Evolutionary conservation across 1,140 invertebrate genomes (phyloP).

Genomic region (Cotesia vestalis): DNA sequence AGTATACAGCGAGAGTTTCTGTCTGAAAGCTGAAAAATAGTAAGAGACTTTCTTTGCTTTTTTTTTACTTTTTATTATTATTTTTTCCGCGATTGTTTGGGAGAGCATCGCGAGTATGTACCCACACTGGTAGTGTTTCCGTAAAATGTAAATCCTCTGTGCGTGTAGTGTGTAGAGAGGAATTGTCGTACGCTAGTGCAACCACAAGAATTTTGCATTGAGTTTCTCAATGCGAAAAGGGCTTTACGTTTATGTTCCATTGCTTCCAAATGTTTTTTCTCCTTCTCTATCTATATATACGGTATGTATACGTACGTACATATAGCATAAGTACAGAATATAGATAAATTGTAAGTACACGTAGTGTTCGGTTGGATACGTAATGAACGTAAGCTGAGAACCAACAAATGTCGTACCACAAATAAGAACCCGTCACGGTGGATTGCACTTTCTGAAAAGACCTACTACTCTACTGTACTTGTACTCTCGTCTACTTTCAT

Average conservation of each 20-base stretch:
- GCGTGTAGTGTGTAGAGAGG: not conserved
- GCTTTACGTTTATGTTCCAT: constrained; percentile 50
- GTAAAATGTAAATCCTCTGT: constrained; percentile 25
- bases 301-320: constrained; percentile 16
- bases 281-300: constrained; percentile 24
- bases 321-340: constrained; percentile 8
- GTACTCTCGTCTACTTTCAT: constrained; percentile 51
- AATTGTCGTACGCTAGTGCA: not conserved
- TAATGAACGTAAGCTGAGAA: constrained; percentile 58
- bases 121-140: constrained; percentile 19
- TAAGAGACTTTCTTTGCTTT: constrained; percentile 15
- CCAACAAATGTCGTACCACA: constrained; percentile 56
- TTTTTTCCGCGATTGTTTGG: constrained; percentile 30
- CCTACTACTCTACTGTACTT: constrained; percentile 23
- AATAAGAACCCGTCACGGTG: constrained; percentile 57
- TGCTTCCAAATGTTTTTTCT: constrained; percentile 46
- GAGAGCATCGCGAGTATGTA: constrained; percentile 17
- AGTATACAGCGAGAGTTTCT: not conserved
- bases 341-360: constrained; percentile 29
- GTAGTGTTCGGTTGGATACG: constrained; percentile 37
- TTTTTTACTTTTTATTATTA: too few species aligned
- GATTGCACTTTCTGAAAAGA: constrained; percentile 61
- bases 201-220: constrained; percentile 22
- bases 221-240: constrained; percentile 31
- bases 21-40: constrained; percentile 6